A percentile compares a stretch with the other conserved stretches of the same genome.
These are phyloP conservation scores for Bujurquina vittata DNA, from an alignment of 2,113 vertebrate species.

Conservation along the genomic window DNA sequence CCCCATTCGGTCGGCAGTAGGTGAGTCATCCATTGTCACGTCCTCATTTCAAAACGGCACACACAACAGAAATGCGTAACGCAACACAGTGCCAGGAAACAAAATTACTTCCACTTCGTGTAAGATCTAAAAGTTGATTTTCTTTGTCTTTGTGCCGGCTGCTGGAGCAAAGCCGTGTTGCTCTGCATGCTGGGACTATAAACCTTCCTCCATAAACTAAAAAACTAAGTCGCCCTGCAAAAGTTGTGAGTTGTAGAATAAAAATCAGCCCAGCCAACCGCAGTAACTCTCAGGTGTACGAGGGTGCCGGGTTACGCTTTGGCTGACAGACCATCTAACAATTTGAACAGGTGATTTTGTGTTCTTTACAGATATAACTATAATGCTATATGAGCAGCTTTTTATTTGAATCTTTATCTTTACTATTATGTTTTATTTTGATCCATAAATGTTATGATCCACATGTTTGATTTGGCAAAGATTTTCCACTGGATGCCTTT, in stretches of 20 bases:
- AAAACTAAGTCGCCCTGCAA: not conserved
- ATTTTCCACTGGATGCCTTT: not conserved
- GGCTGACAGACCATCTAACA: not conserved
- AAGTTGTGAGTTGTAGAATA: not conserved
- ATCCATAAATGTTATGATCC: not conserved
- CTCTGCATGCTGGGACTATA: not conserved
- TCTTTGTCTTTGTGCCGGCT: fast-evolving
- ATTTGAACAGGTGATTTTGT: not conserved
- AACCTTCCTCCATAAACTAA: not conserved
- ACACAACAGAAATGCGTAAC: not conserved
- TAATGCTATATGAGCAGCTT: not conserved
- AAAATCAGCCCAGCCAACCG: not conserved
- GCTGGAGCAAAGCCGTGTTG: not conserved
- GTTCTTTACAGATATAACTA: not conserved
- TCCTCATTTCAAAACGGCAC: not conserved
- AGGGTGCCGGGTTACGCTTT: not conserved
- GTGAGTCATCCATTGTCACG: not conserved
- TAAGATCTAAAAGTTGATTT: not conserved
- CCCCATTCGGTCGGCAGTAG: too few relatives aligned
- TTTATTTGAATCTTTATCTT: not conserved
- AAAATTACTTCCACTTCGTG: not conserved
- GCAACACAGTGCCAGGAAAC: not conserved
- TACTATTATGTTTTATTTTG: not conserved
- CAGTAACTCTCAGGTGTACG: not conserved
- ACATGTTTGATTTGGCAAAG: not conserved